These are phyloP conservation scores for Piscicola geometra DNA, from an alignment of 2,888 invertebrate species.

Conservation along the genomic window DNA sequence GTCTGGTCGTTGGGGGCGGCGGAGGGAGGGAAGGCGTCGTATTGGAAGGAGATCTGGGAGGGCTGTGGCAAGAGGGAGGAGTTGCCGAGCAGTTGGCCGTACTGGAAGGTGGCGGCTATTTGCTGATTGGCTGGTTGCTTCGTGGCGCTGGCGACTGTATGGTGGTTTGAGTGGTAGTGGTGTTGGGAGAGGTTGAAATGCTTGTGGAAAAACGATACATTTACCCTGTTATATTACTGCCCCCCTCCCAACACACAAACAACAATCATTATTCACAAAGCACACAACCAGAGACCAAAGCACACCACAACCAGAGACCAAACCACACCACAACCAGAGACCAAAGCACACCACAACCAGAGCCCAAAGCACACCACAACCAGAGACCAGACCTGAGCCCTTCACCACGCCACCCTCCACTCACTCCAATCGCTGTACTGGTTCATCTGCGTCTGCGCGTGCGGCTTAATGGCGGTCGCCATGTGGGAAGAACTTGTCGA, in stretches of 20 bases:
- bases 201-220: too few species aligned
- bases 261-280: too few species aligned
- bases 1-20: conserved; percentile 51
- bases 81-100: conserved; percentile 42
- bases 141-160: conserved; percentile 36
- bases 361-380: background rate
- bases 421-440: conserved; percentile 40
- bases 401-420: background rate
- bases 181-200: too few species aligned
- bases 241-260: too few species aligned
- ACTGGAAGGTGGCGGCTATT: conserved; percentile 39
- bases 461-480: conserved; percentile 74
- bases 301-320: too few species aligned
- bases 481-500: conserved; percentile 82
- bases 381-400: too few species aligned
- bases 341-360: background rate
- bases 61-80: conserved; percentile 45
- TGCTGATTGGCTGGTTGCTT: conserved; percentile 42
- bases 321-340: too few species aligned
- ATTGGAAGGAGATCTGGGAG: conserved; percentile 63
- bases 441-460: conserved; percentile 38
- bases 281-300: too few species aligned
- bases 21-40: conserved; percentile 51
- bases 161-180: background rate
- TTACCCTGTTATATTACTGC: too few species aligned